Percentiles rank a stretch among this genome's conserved stretches.
Conservation (phyloP, 2,113 vertebrate genomes). For the Himantopus leucocephalus region DNA sequence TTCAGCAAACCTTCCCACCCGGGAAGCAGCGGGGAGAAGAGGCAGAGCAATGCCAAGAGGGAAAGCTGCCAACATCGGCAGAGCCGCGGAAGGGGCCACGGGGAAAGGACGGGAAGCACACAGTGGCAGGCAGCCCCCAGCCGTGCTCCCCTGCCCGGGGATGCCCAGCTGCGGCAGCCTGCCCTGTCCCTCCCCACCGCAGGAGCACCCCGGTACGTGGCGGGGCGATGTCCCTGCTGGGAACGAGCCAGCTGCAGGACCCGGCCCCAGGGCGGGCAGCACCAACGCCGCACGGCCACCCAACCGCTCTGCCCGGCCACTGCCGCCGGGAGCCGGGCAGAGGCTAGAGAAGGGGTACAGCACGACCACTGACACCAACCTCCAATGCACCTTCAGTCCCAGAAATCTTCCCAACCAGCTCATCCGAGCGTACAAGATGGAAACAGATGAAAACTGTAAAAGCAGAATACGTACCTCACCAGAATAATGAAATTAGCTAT, state of each 20-base stretch:
- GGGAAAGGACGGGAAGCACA: neutral
- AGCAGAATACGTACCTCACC: fast-evolving
- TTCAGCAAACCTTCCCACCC: neutral
- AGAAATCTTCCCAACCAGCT: neutral
- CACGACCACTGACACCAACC: neutral
- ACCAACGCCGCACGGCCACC: fast-evolving
- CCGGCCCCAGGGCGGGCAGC: neutral
- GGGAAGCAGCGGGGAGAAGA: neutral
- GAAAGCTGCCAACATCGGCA: neutral
- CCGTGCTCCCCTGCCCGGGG: neutral
- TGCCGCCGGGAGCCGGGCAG: no score
- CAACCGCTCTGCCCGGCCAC: neutral
- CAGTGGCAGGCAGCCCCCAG: neutral
- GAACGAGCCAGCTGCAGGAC: no score
- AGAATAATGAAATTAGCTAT: neutral
- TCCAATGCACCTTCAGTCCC: neutral
- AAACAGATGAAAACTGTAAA: neutral
- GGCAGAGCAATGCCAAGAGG: neutral
- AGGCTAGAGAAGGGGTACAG: neutral
- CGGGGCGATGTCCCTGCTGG: neutral
- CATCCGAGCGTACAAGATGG: fast-evolving
- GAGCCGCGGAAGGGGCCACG: neutral
- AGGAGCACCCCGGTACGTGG: fast-evolving
- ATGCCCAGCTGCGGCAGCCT: neutral
- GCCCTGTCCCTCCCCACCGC: no score